Conservation (phyloP, 2,113 vertebrate species). For the Columba livia region DNA sequence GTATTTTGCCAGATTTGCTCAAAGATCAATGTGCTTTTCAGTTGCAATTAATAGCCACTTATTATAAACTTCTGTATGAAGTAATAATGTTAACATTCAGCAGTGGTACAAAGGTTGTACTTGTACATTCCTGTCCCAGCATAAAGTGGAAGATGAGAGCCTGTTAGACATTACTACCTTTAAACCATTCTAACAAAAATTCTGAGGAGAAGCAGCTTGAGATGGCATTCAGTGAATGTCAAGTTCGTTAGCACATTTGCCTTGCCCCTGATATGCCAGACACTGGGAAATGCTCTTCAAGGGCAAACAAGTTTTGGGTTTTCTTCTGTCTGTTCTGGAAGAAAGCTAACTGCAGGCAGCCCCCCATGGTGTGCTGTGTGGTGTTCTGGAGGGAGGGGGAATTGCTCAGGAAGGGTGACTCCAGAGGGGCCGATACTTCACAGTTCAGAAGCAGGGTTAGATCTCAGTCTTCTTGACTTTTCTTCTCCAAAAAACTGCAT, state of each 20-base stretch:
- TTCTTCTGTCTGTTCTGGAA: not conserved
- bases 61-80: not conserved
- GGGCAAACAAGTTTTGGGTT: not conserved
- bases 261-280: not conserved
- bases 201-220: not conserved
- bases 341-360: not conserved
- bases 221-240: accelerated
- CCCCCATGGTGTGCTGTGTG: not conserved
- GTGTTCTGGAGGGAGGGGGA: not conserved
- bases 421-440: not conserved
- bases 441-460: not conserved
- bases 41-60: not conserved
- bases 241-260: not conserved
- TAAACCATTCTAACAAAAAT: not conserved
- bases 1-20: not conserved
- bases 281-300: not conserved
- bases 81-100: not conserved
- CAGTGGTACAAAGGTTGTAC: not conserved
- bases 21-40: not conserved
- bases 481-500: not conserved
- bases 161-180: not conserved
- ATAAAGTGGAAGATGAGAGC: not conserved
- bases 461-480: not conserved
- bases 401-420: not conserved
- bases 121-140: accelerated